Base-by-base conservation (phyloP, 2,888 invertebrate genomes). In the Deilephila porcellus region DNA sequence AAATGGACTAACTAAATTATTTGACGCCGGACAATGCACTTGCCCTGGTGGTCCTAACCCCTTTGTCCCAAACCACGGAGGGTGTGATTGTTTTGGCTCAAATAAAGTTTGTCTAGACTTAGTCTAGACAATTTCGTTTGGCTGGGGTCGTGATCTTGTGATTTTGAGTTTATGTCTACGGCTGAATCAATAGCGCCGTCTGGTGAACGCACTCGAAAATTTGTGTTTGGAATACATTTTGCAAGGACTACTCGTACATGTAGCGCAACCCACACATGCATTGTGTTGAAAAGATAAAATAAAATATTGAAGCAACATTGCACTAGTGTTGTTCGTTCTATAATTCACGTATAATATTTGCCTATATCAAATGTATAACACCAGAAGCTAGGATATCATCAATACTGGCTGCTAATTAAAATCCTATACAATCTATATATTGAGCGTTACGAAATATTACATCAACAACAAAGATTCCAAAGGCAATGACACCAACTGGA, bases 91-190 rank as follows among this genome's bases (percentile, higher is more conserved):
- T 79, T 81, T 78, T 82, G 78, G 83, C 82, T 82, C 78, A 82
- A 87, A 87, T 87, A 83, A 84, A 87, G 79, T 82, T 79, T 81
- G 93, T 93, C 93, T 93, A 93, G 93, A 92, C 93, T 77, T 11
- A 75, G 93, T 92, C 93, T 93, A 93, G 93, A 92, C 93, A 76
- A 81, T 79, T 81, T 78, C 78, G 81, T 80, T 79, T 78, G 79
- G 79, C 79, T 11, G 32, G 60, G 59, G 70, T 71, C 56, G 70
- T 74, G 74, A 76, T 77, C 71, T 77, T 73, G 76, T 72, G 76
- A 80, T 82, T 82, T 82, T 79, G 75, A 76, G 76, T 82, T 80
- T 80, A 81, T 76, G 74, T 74, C 75, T 74, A 74, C 75, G 76
- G 62, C 76, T 63, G 75, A 79, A 85, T 84, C 85, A 74, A 86